These are phyloP conservation scores for Harmothoe impar DNA, from an alignment of 2,888 invertebrate genomes.

Conservation along the genomic window DNA sequence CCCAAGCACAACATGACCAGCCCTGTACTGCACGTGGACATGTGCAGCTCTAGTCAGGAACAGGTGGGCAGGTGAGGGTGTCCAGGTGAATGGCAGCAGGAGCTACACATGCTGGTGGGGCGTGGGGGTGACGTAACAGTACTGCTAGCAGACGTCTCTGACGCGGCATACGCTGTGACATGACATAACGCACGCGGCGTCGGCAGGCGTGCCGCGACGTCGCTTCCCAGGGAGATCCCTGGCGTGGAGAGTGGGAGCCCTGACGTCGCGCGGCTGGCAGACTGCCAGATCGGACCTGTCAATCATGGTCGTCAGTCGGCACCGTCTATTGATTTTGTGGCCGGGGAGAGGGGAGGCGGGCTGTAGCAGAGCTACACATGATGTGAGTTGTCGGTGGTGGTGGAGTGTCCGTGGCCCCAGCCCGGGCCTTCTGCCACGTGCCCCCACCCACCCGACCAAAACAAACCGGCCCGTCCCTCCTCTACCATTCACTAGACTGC, in stretches of 20 bases:
- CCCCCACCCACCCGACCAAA: conserved; percentile 20
- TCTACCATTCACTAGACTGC: neutral
- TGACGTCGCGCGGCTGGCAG: conserved; percentile 56
- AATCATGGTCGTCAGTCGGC: conserved; percentile 62
- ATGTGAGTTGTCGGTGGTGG: conserved; percentile 32
- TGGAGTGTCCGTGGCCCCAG: conserved; percentile 34
- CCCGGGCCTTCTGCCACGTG: neutral
- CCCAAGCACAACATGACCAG: too few species aligned
- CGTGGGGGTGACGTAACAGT: neutral
- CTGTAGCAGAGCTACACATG: conserved; percentile 48
- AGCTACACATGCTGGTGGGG: neutral
- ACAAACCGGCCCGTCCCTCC: neutral
- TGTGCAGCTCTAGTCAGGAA: too few species aligned
- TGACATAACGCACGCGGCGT: conserved; percentile 33
- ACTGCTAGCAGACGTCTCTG: neutral
- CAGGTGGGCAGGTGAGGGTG: neutral
- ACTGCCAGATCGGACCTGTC: conserved; percentile 61
- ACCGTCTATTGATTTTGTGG: conserved; percentile 63
- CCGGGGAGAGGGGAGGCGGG: conserved; percentile 39
- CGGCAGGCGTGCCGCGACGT: neutral
- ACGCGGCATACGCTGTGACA: conserved; percentile 10
- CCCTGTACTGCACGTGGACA: too few species aligned
- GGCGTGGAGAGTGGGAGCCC: conserved; percentile 54
- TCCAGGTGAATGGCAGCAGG: neutral
- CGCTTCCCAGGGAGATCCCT: conserved; percentile 46